Conservation (phyloP, 2,888 invertebrate species). For the Callosobruchus maculatus region DNA sequence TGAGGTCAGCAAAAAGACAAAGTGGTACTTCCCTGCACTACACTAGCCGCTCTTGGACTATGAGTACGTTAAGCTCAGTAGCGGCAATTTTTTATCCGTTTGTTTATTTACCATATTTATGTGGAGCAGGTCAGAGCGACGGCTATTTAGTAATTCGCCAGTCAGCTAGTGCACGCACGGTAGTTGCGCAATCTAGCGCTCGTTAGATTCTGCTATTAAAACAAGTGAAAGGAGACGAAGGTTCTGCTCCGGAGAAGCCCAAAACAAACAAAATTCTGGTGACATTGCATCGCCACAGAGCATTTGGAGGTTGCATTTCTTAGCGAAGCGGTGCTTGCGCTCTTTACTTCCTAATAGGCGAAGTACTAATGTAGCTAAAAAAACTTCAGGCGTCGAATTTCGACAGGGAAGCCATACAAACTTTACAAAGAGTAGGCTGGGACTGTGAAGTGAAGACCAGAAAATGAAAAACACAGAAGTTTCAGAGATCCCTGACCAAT, state of each 20-base stretch:
- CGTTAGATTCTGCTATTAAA: background rate
- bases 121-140: background rate
- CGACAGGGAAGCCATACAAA: no score
- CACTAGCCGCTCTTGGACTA: background rate
- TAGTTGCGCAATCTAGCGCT: background rate
- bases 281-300: background rate
- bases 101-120: background rate
- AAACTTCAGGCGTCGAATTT: no score
- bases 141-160: background rate
- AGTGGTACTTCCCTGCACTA: no score
- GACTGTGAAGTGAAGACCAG: no score
- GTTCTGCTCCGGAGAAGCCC: background rate
- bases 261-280: background rate
- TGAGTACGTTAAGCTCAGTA: background rate
- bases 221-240: background rate
- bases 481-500: no score
- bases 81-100: background rate
- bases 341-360: no score
- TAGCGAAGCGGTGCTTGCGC: no score
- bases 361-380: no score
- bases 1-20: no score
- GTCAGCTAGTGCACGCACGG: background rate
- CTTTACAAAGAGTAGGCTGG: no score
- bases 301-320: no score
- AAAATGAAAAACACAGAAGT: no score